Evolutionary conservation across 2,888 invertebrate species (phyloP).

Genomic region (Rhagonycha fulva): DNA sequence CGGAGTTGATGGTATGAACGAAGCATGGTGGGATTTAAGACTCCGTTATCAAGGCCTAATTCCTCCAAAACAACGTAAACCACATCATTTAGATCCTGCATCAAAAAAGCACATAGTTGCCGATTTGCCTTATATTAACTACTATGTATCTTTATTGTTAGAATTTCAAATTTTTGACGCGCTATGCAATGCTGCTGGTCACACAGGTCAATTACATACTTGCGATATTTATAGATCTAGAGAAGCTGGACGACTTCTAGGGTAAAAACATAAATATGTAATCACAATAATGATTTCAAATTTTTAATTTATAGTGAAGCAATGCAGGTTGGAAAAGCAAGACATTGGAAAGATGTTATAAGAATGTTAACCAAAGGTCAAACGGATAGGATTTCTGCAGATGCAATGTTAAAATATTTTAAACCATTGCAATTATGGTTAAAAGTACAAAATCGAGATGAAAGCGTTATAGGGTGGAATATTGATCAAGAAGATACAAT

Average conservation of each 20-base stretch:
- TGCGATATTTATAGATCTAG: conserved; percentile 82
- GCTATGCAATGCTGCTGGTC: conserved; percentile 74
- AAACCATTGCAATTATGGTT: conserved; percentile 80
- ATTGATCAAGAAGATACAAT: conserved; percentile 69
- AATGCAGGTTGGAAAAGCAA: conserved; percentile 70
- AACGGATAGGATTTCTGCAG: conserved; percentile 74
- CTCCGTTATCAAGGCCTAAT: conserved; percentile 74
- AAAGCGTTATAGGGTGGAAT: conserved; percentile 76
- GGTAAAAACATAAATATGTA: conserved; percentile 56
- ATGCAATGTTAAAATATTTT: conserved; percentile 81
- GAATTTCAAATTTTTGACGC: conserved; percentile 87
- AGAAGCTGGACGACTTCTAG: conserved; percentile 76
- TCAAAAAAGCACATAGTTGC: conserved; percentile 82
- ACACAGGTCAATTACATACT: conserved; percentile 73
- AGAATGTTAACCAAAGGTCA: conserved; percentile 70
- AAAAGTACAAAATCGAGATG: conserved; percentile 72
- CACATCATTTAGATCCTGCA: conserved; percentile 81
- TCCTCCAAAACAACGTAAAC: conserved; percentile 70
- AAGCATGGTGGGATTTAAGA: conserved; percentile 77
- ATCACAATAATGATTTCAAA: background rate
- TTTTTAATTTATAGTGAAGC: conserved; percentile 61
- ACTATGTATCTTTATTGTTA: conserved; percentile 79
- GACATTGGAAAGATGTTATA: conserved; percentile 73
- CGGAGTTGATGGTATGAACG: conserved; percentile 64
- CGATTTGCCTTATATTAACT: conserved; percentile 73